Evolutionary conservation across 2,888 invertebrate species (phyloP).

Genomic region (Diplazon laetatorius): DNA sequence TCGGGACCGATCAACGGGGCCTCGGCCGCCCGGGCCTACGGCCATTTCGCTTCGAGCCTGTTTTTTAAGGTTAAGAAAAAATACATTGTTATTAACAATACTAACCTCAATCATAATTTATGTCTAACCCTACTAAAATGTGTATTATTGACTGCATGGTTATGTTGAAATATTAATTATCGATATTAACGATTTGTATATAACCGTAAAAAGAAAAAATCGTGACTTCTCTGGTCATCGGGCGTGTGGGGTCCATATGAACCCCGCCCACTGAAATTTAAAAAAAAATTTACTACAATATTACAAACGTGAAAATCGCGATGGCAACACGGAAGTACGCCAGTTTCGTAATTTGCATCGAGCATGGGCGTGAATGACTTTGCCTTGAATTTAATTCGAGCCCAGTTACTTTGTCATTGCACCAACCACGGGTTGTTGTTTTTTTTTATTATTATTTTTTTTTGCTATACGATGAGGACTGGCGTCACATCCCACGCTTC

Average conservation of each 20-base stretch:
- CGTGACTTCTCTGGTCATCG: no score
- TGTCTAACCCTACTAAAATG: no score
- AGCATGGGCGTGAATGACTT: slow-evolving; percentile 4
- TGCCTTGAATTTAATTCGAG: slow-evolving; percentile 48
- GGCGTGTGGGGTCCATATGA: no score
- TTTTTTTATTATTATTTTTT: no score
- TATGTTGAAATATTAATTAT: not conserved
- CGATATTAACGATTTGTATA: no score
- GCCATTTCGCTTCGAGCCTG: slow-evolving; percentile 74
- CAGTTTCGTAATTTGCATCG: slow-evolving; percentile 13
- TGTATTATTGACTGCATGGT: no score
- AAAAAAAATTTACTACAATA: no score
- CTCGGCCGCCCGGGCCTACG: slow-evolving; percentile 71
- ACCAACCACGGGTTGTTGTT: not conserved
- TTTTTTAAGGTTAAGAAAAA: slow-evolving; percentile 37
- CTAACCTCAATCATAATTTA: no score
- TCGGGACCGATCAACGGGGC: slow-evolving; percentile 34
- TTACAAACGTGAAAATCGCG: not conserved
- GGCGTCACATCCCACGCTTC: slow-evolving; percentile 38
- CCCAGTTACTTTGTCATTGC: not conserved
- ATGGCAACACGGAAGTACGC: slow-evolving; percentile 12
- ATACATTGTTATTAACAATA: not conserved
- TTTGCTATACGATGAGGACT: not conserved
- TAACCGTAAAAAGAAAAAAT: no score
- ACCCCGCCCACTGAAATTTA: no score